Evolutionary conservation across 2,888 invertebrate species (phyloP).

Genomic region (Nasonovia ribisnigri): DNA sequence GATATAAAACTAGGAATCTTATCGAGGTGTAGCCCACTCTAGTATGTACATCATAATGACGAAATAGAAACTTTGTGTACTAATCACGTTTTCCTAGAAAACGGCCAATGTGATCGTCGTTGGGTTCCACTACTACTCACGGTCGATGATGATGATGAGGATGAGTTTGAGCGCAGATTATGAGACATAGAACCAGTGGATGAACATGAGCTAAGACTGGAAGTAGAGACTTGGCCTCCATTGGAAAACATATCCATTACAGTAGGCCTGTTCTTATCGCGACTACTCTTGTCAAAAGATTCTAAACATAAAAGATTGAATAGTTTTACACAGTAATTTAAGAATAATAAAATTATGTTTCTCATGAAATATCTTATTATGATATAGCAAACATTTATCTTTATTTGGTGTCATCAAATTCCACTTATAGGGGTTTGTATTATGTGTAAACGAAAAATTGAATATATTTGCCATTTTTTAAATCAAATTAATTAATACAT

Average conservation of each 20-base stretch:
- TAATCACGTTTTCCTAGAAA: slow-evolving; percentile 54
- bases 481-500: neutral
- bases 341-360: neutral
- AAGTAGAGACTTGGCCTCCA: slow-evolving; percentile 42
- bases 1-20: slow-evolving; percentile 27
- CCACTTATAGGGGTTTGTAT: neutral
- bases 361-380: neutral
- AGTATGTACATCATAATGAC: neutral
- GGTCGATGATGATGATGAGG: slow-evolving; percentile 52
- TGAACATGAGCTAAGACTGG: slow-evolving; percentile 55
- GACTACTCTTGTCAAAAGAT: slow-evolving; percentile 55
- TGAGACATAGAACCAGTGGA: slow-evolving; percentile 43
- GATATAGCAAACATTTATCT: neutral
- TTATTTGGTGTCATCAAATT: neutral
- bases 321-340: neutral
- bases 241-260: slow-evolving; percentile 57
- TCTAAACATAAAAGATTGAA: slow-evolving; percentile 17
- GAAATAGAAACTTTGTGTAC: neutral
- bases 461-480: neutral
- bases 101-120: slow-evolving; percentile 56
- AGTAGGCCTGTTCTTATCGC: slow-evolving; percentile 21
- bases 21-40: slow-evolving; percentile 40
- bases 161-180: slow-evolving; percentile 56
- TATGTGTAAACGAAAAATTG: neutral
- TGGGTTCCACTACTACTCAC: slow-evolving; percentile 58